Conservation (phyloP, 2,888 invertebrate genomes). For the Drosophila recens region DNA sequence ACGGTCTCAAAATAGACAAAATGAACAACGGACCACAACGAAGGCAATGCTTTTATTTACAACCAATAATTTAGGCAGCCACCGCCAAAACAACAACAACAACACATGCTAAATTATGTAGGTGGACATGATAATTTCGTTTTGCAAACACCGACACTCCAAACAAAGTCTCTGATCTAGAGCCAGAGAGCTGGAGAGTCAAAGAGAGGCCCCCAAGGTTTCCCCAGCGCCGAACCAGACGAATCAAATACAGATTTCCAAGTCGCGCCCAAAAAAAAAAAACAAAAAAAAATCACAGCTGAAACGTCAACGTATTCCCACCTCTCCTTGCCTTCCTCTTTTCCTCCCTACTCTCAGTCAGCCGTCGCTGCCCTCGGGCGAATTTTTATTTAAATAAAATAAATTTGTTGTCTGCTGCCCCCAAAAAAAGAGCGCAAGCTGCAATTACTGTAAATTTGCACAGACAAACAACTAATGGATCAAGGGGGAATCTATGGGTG, state of each 20-base stretch:
- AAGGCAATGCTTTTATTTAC: conserved; percentile 70
- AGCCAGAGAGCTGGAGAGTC: conserved; percentile 14
- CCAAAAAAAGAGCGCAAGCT: conserved; percentile 53
- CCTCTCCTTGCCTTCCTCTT: not conserved
- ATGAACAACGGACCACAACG: conserved; percentile 48
- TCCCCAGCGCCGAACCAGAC: conserved; percentile 44
- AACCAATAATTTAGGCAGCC: conserved; percentile 77
- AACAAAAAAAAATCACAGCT: conserved; percentile 61
- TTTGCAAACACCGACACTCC: conserved; percentile 66
- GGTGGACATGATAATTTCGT: conserved; percentile 79
- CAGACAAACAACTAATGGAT: conserved; percentile 54
- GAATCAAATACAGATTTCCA: conserved; percentile 52
- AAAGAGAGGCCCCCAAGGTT: conserved; percentile 44
- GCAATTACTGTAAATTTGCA: conserved; percentile 73
- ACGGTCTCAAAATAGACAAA: conserved; percentile 73
- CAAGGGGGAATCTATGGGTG: not conserved
- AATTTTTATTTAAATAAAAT: conserved; percentile 81
- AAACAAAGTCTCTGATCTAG: conserved; percentile 17
- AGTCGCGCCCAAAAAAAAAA: conserved; percentile 76
- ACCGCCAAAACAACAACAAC: conserved; percentile 38
- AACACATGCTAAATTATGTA: conserved; percentile 76
- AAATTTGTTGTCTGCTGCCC: conserved; percentile 68
- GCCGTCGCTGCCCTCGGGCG: conserved; percentile 61
- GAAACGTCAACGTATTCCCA: conserved; percentile 35
- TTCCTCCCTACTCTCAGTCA: not conserved